These are phyloP conservation scores for Ursus arctos DNA, from an alignment of 2,113 vertebrate species.

Conservation along the genomic window DNA sequence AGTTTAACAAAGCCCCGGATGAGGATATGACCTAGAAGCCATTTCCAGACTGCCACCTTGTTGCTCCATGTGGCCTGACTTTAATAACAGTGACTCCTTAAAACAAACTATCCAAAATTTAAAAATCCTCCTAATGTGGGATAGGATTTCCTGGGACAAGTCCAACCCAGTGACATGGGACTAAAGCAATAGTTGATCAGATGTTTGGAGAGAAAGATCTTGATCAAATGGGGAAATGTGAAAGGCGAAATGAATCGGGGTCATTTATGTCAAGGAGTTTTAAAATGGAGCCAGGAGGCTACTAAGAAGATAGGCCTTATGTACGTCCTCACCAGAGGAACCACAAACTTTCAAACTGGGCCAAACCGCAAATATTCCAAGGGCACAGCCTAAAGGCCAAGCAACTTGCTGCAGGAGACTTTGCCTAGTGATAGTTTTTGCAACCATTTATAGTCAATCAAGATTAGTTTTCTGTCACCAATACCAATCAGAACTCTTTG, in stretches of 20 bases:
- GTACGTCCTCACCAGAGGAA: not conserved
- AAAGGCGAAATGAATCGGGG: not conserved
- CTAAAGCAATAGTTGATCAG: not conserved
- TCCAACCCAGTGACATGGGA: not conserved
- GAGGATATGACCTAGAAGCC: too few relatives aligned
- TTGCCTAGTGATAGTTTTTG: not conserved
- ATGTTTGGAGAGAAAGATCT: not conserved
- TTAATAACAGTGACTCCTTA: not conserved
- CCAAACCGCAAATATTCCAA: not conserved
- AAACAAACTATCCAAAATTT: not conserved
- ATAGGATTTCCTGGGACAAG: not conserved
- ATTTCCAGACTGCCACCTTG: not conserved
- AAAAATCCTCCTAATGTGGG: not conserved
- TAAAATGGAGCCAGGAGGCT: not conserved
- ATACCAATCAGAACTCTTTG: not conserved
- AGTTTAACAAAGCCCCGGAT: not conserved
- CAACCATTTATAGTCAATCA: not conserved
- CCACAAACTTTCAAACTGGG: not conserved
- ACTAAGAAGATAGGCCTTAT: not conserved
- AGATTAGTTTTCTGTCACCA: not conserved
- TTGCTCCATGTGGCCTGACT: not conserved
- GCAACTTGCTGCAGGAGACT: not conserved
- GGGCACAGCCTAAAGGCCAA: not conserved
- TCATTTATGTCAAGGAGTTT: not conserved
- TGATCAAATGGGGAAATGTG: not conserved